Evolutionary conservation across 2,888 invertebrate species (phyloP), one percentile per base, ranked within the genome.

Genomic region (Isotomurus palustris): DNA sequence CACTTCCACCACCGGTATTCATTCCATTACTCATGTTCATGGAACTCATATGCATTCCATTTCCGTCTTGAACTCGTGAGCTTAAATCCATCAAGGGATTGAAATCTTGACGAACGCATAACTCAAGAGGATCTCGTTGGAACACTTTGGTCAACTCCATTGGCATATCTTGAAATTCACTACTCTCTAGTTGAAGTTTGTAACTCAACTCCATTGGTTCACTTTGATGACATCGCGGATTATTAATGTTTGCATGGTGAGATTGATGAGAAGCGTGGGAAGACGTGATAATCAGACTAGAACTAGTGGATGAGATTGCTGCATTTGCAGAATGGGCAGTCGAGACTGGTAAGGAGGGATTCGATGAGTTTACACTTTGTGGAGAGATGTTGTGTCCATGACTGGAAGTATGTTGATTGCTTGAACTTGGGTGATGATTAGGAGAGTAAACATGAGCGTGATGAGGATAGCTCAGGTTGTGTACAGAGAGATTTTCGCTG

Each of bases 171-270:
- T 69, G 69, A 40, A 66, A 66, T 10, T 53, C 59, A 40, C 48
- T 62, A 5, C 64, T 56, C 2, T 62, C 62, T 19, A 60, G 28
- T 21, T 56, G 51, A 12, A 50, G 27, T 52, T 69, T 69, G 56
- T 69, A 69, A 41, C 67, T 68, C 29, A 69, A 55, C 44, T 69
- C 69, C 67, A 69, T 67, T 1, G 67, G 69, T 44, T 69, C 66
- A 60, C 45, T 67, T 47, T 67, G 69, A 12, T 63, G 61, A 21
- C 55, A 25, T 10, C 4, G 43, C n/a, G 19, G 22, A 8, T 22
- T 10, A n/a, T 19, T n/a, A n/a, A n/a, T 5, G 8, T 40, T 5
- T 17, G n/a, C 6, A 40, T 40, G n/a, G 40, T 44, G 5, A 8
- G n/a, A n/a, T n/a, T n/a, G 50, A 35, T 14, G 56, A 8, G 1